Evolutionary conservation across 2,113 vertebrate species (phyloP), one percentile per base, ranked within the genome.

Genomic region (Cyanoramphus novaezelandiae): DNA sequence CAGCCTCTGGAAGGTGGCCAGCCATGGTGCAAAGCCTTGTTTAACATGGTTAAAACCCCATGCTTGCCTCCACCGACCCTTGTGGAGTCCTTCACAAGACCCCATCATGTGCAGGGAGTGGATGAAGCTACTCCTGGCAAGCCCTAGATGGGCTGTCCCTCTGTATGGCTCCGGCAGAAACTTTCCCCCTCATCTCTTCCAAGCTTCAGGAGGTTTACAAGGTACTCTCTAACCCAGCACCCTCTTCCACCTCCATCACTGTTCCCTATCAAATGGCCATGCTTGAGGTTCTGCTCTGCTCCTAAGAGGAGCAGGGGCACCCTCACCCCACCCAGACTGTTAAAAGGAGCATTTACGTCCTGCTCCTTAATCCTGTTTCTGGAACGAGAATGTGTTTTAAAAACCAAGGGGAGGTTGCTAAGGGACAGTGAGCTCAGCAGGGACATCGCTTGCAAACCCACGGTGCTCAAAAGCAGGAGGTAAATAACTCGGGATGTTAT

Each of bases 401-500:
- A 86, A 93, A 90, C 41, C 62, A 62, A 57, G 24, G 5, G 47
- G 31, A 92, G 55, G 88, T 91, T 96, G 95, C 92, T 94, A 92
- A 86, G 92, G 95, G 93, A 92, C 60, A 49, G 70, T 29, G 76
- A 64, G 50, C 65, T 86, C 72, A 75, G 63, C 82, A 75, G 77
- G 62, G 72, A 79, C 88, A 84, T 88, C 0, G 0, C 64, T 89
- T 2, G 1, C 80, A 80, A 94, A 78, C 64, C 28, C 47, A 59
- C 33, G 53, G 59, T 28, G 6, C 46, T 92, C 77, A 60, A 55
- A 95, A 81, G 69, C 41, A 3, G 60, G 80, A 94, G 93, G 92
- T 82, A 82, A 94, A 80, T 95, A 95, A 95, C 69, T 86, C 71
- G 57, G 53, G 72, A 50, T 95, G 81, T 94, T 93, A 88, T 88